phyloP scores from a whole-genome alignment of 2,797 vertebrate species.

The Helarctos malayanus region DNA sequence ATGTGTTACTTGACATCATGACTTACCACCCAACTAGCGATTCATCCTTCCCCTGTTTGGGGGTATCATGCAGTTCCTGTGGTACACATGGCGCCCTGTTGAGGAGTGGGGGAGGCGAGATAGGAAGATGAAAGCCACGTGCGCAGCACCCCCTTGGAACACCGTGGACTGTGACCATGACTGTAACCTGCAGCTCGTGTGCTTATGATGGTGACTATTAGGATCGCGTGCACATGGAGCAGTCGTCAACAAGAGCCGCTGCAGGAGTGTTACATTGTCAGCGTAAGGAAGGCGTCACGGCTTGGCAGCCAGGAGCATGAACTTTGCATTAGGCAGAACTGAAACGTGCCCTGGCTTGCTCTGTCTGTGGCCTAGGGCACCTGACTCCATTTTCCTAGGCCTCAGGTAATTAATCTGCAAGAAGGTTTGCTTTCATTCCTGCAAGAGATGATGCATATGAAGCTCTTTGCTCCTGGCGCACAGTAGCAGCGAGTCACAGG shows the following conservation, averaged over 20 bases:
- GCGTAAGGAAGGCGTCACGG: fast-evolving
- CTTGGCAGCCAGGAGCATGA: no score
- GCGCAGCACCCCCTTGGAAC: not conserved
- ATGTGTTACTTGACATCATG: not conserved
- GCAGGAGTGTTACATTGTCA: fast-evolving
- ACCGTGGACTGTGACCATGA: fast-evolving
- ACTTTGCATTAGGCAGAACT: not conserved
- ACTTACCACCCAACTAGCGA: not conserved
- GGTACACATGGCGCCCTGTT: not conserved
- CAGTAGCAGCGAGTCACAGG: not conserved
- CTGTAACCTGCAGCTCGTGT: fast-evolving
- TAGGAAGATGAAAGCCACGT: not conserved
- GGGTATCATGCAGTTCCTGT: no score
- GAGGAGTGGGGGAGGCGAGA: not conserved
- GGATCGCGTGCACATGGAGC: not conserved
- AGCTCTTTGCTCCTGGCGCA: not conserved
- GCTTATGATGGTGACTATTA: fast-evolving
- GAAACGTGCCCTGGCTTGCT: fast-evolving
- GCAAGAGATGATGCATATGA: fast-evolving
- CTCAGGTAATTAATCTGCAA: not conserved
- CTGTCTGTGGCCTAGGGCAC: no score
- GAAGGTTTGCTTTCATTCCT: not conserved
- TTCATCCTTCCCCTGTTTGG: not conserved
- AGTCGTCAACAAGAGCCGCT: fast-evolving
- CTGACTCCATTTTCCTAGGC: not conserved